Conservation (phyloP, 2,888 invertebrate genomes). For the Panorpa germanica region DNA sequence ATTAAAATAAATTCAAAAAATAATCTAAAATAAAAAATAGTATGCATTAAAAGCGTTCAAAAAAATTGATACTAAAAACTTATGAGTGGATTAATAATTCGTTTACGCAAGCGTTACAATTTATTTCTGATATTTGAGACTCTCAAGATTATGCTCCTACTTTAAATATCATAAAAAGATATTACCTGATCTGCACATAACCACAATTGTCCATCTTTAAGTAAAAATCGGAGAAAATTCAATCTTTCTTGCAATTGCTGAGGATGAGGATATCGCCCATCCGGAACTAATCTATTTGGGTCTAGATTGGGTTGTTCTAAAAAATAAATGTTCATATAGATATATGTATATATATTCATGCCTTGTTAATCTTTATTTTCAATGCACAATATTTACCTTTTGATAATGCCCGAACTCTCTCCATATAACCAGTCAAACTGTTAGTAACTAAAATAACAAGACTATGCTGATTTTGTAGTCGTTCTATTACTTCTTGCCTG, state of each 20-base stretch:
- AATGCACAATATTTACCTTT: too few relatives aligned
- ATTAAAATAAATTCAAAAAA: too few relatives aligned
- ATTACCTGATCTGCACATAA: slow-evolving; percentile 75
- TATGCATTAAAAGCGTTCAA: too few relatives aligned
- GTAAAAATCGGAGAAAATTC: slow-evolving; percentile 77
- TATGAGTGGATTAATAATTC: too few relatives aligned
- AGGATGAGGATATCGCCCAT: slow-evolving; percentile 79
- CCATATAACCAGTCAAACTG: slow-evolving; percentile 82
- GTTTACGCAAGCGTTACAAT: too few relatives aligned
- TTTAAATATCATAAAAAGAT: slow-evolving; percentile 3
- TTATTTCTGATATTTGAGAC: too few relatives aligned
- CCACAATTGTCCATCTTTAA: slow-evolving; percentile 94
- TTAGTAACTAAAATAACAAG: slow-evolving; percentile 86
- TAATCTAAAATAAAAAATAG: too few relatives aligned
- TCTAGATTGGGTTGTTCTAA: slow-evolving; percentile 57
- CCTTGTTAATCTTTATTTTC: too few relatives aligned
- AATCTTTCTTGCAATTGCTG: slow-evolving; percentile 87
- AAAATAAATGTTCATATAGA: slow-evolving; percentile 15
- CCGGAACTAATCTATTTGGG: slow-evolving; percentile 58
- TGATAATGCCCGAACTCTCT: slow-evolving; percentile 43
- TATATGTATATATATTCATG: too few relatives aligned
- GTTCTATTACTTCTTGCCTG: slow-evolving; percentile 62
- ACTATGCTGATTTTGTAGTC: slow-evolving; percentile 79
- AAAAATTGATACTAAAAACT: too few relatives aligned
- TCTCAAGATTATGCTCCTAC: too few relatives aligned